These are phyloP conservation scores for Antechinus flavipes DNA, from an alignment of 2,113 vertebrate genomes.

Conservation along the genomic window DNA sequence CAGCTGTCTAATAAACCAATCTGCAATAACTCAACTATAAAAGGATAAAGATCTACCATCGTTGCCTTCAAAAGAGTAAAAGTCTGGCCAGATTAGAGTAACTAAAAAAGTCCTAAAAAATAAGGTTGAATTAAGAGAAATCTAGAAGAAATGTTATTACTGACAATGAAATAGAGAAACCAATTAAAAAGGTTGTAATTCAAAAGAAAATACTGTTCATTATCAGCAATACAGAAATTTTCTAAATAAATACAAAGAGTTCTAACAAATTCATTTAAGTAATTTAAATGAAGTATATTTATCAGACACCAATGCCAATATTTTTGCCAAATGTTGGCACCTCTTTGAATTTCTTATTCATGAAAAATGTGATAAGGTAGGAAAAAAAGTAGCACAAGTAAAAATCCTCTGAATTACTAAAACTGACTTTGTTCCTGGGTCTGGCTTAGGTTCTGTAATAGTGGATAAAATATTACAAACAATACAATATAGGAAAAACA, in stretches of 20 bases:
- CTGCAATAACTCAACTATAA: constrained; percentile 41
- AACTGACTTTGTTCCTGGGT: constrained; percentile 20
- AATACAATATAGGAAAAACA: constrained; percentile 26
- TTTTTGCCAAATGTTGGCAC: constrained; percentile 7
- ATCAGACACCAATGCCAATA: constrained; percentile 24
- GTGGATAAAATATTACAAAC: not conserved
- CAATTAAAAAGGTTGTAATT: constrained; percentile 1
- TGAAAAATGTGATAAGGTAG: constrained; percentile 15
- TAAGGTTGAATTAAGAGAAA: constrained; percentile 25
- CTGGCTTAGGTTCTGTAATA: constrained; percentile 6
- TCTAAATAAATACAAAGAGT: constrained; percentile 39
- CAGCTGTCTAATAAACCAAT: constrained; percentile 15
- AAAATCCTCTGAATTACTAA: constrained; percentile 47
- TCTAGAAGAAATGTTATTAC: constrained; percentile 19
- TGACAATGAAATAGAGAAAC: constrained; percentile 20
- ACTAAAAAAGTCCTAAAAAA: constrained; percentile 12
- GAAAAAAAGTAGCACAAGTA: not conserved
- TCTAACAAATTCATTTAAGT: constrained; percentile 25
- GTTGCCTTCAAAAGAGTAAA: not conserved
- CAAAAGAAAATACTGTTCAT: not conserved
- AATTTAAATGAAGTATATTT: constrained; percentile 44
- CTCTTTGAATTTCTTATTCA: not conserved
- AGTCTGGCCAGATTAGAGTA: not conserved
- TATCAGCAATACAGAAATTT: not conserved
- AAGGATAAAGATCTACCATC: constrained; percentile 40